Conservation (phyloP, 2,888 invertebrate genomes). For the Scaptomyza caliginosa region DNA sequence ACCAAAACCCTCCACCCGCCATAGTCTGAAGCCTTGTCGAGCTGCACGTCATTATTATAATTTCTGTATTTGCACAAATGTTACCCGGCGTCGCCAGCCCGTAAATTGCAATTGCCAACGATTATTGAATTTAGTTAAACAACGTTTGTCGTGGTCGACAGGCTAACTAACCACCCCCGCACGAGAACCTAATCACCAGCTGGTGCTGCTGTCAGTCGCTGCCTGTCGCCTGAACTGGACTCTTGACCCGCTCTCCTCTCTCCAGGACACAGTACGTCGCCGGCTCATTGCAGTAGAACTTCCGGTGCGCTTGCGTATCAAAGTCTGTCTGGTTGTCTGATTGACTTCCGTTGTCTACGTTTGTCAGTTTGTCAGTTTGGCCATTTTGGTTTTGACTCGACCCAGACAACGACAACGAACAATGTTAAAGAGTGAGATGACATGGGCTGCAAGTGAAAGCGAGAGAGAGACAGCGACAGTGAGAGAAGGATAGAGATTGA, state of each 20-base stretch:
- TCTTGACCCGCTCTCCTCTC: slow-evolving; percentile 1
- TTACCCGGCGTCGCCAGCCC: slow-evolving; percentile 52
- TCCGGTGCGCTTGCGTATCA: slow-evolving; percentile 76
- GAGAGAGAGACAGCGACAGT: background rate
- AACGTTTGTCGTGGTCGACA: slow-evolving; percentile 70
- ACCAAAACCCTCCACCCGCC: background rate
- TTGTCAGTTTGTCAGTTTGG: slow-evolving; percentile 76
- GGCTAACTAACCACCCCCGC: background rate
- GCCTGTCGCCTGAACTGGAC: slow-evolving; percentile 31
- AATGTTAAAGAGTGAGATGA: slow-evolving; percentile 2
- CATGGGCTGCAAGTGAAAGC: background rate
- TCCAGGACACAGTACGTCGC: slow-evolving; percentile 20
- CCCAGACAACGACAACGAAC: slow-evolving; percentile 30
- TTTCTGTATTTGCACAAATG: slow-evolving; percentile 80
- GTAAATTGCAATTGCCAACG: slow-evolving; percentile 80
- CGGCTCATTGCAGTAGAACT: slow-evolving; percentile 68
- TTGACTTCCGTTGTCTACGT: slow-evolving; percentile 78
- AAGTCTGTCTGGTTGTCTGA: slow-evolving; percentile 73
- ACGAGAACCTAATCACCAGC: slow-evolving; percentile 66
- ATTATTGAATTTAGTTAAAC: slow-evolving; percentile 81
- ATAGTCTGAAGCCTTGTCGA: slow-evolving; percentile 34
- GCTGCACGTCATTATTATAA: slow-evolving; percentile 78
- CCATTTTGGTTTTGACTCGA: slow-evolving; percentile 72
- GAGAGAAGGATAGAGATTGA: slow-evolving; percentile 16
- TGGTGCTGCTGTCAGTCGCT: slow-evolving; percentile 52